phyloP scores from a whole-genome alignment of 2,888 invertebrate species.

The Tuberolachnus salignus region DNA sequence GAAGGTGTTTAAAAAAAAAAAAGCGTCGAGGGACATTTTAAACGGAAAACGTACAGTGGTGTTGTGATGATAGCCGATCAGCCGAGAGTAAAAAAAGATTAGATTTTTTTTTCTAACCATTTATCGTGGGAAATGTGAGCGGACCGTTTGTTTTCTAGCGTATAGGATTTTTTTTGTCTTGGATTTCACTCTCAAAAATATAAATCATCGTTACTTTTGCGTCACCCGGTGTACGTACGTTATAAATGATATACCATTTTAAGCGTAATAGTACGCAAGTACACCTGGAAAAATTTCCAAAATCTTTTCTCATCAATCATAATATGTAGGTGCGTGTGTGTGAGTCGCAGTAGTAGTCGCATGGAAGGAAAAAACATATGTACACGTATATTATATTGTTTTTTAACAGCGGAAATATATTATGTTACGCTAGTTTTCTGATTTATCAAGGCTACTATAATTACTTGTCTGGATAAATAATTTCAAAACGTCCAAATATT shows the following conservation, averaged over 20 bases:
- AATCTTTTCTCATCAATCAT: conserved; percentile 46
- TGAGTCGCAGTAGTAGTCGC: background rate
- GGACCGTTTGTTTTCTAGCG: conserved; percentile 28
- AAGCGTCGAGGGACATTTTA: background rate
- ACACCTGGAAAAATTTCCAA: conserved; percentile 44
- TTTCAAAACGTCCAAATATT: too few species aligned
- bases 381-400: too few species aligned
- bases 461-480: too few species aligned
- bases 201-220: conserved; percentile 50
- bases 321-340: background rate
- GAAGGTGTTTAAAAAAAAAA: background rate
- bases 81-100: background rate
- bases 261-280: conserved; percentile 13
- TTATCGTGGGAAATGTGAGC: conserved; percentile 20
- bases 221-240: conserved; percentile 29
- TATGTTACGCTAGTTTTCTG: too few species aligned
- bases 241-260: conserved; percentile 33
- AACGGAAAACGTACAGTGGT: conserved; percentile 5
- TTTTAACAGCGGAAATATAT: conserved; percentile 13
- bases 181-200: conserved; percentile 18
- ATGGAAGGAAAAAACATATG: background rate
- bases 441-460: too few species aligned
- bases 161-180: conserved; percentile 24
- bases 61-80: conserved; percentile 13
- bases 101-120: conserved; percentile 18